phyloP scores from a whole-genome alignment of 2,113 vertebrate genomes.

The Asarcornis scutulata region DNA sequence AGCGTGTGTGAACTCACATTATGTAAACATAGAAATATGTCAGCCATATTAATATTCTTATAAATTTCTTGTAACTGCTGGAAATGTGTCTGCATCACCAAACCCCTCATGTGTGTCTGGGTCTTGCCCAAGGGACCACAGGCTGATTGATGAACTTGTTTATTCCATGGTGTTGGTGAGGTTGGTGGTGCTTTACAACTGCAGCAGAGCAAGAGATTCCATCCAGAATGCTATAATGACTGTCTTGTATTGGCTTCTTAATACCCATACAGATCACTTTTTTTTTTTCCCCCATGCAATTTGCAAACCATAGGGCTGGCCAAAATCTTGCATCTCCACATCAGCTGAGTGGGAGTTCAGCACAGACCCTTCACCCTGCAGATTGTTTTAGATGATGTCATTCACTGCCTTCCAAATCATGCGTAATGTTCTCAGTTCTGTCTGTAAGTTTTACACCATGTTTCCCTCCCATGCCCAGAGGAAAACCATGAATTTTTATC shows the following conservation, averaged over 20 bases:
- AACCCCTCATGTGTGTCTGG: neutral
- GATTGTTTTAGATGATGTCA: neutral
- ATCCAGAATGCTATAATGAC: neutral
- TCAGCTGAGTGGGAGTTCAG: neutral
- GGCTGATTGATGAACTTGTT: neutral
- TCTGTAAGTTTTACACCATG: neutral
- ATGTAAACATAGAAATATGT: accelerated
- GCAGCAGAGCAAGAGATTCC: neutral
- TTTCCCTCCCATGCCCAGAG: neutral
- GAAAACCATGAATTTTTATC: neutral
- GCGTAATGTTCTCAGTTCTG: neutral
- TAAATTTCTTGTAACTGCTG: neutral
- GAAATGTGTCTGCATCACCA: neutral
- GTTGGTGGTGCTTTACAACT: neutral
- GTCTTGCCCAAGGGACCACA: neutral
- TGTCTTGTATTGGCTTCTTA: neutral
- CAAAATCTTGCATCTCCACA: neutral
- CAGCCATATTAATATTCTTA: neutral
- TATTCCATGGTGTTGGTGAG: neutral
- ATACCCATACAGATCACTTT: neutral
- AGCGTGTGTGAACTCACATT: neutral
- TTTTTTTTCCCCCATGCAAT: neutral
- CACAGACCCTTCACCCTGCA: neutral
- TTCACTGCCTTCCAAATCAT: neutral
- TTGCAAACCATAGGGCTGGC: neutral